Evolutionary conservation across 1,140 invertebrate species (phyloP).

Genomic region (Penaeus vannamei): DNA sequence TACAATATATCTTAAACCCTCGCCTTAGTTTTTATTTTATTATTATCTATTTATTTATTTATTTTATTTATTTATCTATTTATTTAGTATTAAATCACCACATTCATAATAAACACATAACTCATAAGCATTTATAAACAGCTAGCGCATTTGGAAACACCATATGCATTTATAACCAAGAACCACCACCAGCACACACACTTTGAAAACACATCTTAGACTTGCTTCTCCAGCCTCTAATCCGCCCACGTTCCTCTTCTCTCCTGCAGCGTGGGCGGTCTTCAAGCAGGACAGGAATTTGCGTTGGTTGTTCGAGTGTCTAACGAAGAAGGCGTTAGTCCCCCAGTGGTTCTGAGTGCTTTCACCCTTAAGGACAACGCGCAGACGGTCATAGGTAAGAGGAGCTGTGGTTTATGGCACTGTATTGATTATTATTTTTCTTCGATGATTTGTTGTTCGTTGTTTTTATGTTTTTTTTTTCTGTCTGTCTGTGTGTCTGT

Average conservation of each 20-base stretch:
- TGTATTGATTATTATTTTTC: background rate
- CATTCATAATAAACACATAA: too few species aligned
- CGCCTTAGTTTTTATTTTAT: too few species aligned
- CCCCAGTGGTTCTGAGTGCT: constrained; percentile 51
- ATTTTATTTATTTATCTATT: too few species aligned
- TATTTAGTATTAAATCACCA: too few species aligned
- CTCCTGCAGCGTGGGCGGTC: constrained; percentile 37
- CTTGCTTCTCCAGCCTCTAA: background rate
- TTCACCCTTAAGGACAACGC: constrained; percentile 58
- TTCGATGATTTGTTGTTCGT: background rate
- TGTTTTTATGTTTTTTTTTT: background rate
- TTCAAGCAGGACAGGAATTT: constrained; percentile 53
- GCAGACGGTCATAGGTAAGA: constrained; percentile 55
- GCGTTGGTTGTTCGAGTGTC: constrained; percentile 29
- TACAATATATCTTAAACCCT: too few species aligned
- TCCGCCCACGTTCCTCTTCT: background rate
- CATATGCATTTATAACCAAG: too few species aligned
- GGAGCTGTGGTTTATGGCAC: too few species aligned
- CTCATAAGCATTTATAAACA: too few species aligned
- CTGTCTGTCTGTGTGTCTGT: background rate
- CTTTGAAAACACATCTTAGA: background rate
- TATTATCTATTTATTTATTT: too few species aligned
- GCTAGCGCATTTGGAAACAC: too few species aligned
- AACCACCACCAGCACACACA: too few species aligned
- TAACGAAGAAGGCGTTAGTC: constrained; percentile 49